These are phyloP conservation scores for Psilopsiagon aurifrons DNA, from an alignment of 2,113 vertebrate species.

Conservation along the genomic window DNA sequence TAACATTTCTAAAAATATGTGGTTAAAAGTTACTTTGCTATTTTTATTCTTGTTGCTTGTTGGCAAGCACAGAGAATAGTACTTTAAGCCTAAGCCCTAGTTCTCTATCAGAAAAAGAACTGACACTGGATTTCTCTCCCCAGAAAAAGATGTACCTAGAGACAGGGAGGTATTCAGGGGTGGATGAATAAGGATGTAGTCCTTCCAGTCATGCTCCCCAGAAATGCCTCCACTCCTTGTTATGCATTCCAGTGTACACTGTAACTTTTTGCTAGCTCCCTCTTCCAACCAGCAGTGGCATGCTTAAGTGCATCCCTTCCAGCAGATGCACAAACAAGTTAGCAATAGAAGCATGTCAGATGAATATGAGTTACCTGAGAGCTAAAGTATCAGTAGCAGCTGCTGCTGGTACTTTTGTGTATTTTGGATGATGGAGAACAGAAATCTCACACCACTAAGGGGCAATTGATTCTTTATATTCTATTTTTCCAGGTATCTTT, in stretches of 20 bases:
- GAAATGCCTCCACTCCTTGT: accelerated
- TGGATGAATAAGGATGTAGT: background rate
- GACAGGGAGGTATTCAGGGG: accelerated
- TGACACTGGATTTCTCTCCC: background rate
- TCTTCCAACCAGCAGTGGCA: background rate
- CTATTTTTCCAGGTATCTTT: background rate
- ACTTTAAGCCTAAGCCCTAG: background rate
- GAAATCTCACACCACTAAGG: background rate
- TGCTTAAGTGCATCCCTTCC: background rate
- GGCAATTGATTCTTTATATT: slow-evolving; percentile 42
- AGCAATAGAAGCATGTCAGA: background rate
- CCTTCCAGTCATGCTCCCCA: accelerated
- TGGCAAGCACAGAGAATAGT: background rate
- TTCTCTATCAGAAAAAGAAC: background rate
- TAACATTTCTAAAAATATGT: background rate
- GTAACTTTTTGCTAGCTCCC: background rate
- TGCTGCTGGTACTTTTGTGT: background rate
- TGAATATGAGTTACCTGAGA: background rate
- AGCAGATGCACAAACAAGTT: background rate
- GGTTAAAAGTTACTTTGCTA: background rate
- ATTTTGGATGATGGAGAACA: slow-evolving; percentile 6
- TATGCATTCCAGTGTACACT: background rate
- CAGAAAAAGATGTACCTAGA: background rate
- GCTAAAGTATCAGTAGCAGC: background rate
- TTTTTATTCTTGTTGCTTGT: background rate